Conservation (phyloP, 2,888 invertebrate genomes). For the Chaetoderma sp. region DNA sequence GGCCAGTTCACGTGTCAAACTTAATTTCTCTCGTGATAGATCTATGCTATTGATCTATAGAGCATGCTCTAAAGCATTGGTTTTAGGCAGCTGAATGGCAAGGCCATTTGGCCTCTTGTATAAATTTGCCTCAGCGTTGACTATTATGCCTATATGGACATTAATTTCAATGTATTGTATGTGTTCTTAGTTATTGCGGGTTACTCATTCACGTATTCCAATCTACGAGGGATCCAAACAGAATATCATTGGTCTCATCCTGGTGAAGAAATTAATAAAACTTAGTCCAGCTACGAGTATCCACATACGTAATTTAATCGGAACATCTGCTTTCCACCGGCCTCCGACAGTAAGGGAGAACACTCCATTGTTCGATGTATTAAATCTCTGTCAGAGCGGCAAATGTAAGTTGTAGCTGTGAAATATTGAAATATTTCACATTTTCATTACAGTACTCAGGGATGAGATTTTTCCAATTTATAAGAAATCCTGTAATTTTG, state of each 20-base stretch:
- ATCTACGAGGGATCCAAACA: constrained; percentile 51
- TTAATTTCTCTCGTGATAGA: no score
- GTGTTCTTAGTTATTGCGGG: constrained; percentile 47
- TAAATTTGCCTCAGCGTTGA: no score
- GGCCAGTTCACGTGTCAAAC: no score
- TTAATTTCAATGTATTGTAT: no score
- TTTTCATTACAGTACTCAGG: neutral
- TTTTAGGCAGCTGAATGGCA: no score
- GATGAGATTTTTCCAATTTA: neutral
- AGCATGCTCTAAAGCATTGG: no score
- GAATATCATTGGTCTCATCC: constrained; percentile 58
- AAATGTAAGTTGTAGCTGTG: constrained; percentile 50
- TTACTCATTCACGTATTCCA: constrained; percentile 63
- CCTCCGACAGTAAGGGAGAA: constrained; percentile 48
- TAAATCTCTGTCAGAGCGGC: constrained; percentile 67
- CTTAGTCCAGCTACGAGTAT: constrained; percentile 57
- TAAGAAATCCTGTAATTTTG: no score
- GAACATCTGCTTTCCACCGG: constrained; percentile 38
- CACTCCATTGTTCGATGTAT: constrained; percentile 64
- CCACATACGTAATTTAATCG: constrained; percentile 50
- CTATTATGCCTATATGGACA: no score
- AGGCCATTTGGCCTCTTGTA: no score
- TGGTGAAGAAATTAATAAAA: constrained; percentile 63
- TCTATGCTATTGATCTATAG: no score
- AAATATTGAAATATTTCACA: neutral